A percentile compares a stretch with the other conserved stretches of the same genome.
Conservation (phyloP, 1,140 invertebrate species). For the Ridgeia piscesae region DNA sequence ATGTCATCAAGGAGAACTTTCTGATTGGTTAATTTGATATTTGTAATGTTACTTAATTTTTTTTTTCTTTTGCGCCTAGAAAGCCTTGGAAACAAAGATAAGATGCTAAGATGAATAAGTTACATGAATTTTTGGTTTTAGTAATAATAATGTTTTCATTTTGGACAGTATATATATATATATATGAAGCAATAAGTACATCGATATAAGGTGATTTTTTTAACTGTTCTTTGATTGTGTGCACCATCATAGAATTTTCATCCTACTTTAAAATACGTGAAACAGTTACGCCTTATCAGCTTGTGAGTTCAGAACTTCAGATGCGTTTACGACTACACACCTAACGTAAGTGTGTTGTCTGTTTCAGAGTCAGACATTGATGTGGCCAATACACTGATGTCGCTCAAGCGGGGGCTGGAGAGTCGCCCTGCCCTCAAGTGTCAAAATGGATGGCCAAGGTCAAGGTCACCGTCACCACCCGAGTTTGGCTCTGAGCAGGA, state of each 20-base stretch:
- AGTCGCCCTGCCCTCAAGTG: conserved; percentile 34
- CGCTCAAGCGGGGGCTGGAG: conserved; percentile 71
- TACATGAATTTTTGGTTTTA: background rate
- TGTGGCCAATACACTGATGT: conserved; percentile 79
- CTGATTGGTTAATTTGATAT: background rate
- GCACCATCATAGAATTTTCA: too few relatives aligned
- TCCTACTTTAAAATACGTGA: too few relatives aligned
- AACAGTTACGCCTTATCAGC: background rate
- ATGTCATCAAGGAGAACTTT: background rate
- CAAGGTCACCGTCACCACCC: conserved; percentile 24
- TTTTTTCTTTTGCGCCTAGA: too few relatives aligned
- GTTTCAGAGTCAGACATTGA: conserved; percentile 66
- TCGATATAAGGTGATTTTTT: too few relatives aligned
- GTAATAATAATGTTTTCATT: background rate
- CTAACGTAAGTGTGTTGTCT: conserved; percentile 61
- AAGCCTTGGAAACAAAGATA: too few relatives aligned
- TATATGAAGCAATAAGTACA: too few relatives aligned
- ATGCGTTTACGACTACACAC: conserved; percentile 60
- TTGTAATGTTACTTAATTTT: too few relatives aligned
- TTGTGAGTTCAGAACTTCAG: background rate
- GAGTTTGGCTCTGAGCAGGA: conserved; percentile 25
- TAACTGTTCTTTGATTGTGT: too few relatives aligned
- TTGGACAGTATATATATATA: background rate
- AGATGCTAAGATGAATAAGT: background rate
- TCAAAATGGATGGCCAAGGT: conserved; percentile 1